Evolutionary conservation across 2,113 vertebrate genomes (phyloP), one percentile per base, ranked within the genome.

Genomic region (Cyprinodon brontotheroides): DNA sequence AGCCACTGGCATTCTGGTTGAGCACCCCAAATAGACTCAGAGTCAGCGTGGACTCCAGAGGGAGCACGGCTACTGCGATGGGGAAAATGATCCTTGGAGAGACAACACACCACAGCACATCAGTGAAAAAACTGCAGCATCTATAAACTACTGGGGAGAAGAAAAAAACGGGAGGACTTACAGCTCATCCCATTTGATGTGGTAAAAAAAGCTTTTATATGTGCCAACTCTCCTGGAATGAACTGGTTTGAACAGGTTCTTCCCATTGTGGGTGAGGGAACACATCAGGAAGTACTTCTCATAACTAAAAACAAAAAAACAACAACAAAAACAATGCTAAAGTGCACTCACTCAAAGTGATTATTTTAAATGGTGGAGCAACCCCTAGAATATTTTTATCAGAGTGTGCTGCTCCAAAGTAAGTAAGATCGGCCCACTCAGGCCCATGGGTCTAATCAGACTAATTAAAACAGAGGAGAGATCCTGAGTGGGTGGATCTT

Each of bases 141-240:
- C 43, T 63, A 47, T 61, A 47, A 43, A 40, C 0, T 39, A 3
- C 9, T 14, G 29, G 15, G 39, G 12, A 36, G 36, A 53, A 1
- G 20, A 50, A 17, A 3, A n/a, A 59, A 13, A 29, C 29, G 29
- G 29, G 43, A 66, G 38, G 40, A 61, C 98, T 97, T 94, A 99
- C 98, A 97, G 91, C 87, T 99, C 98, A 76, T 99, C 96, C 98
- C 98, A 99, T 87, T 97, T 98, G 90, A 98, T 95, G 92, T 98
- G 96, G 92, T 97, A 98, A 94, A 98, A 99, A 92, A 99, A 99
- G 90, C 93, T 98, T 91, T 95, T 98, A 76, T 98, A 99, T 2
- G 96, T 96, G 83, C 98, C 96, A 89, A 98, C 98, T 87, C 96
- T 97, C 94, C 98, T 98, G 87, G 97, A 99, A 69, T 99, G 97